Base-by-base conservation (phyloP, 2,888 invertebrate genomes). In the Gastracanthus pulcherrimus region DNA sequence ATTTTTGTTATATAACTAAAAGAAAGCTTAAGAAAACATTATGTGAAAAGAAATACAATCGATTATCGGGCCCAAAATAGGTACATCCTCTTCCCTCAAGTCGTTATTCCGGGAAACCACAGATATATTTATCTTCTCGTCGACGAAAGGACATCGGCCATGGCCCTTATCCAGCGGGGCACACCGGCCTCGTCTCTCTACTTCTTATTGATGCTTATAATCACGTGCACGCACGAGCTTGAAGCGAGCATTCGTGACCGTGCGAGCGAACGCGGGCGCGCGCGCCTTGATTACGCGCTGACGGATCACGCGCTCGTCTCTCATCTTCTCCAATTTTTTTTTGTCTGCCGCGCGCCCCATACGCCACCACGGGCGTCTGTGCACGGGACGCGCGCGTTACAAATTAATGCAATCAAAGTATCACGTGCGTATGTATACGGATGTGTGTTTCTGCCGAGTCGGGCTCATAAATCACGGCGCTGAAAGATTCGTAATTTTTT, bases 201-300 rank as follows among this genome's bases (percentile, higher is more conserved):
- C 3, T 26, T 55, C 16, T 26, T n/a, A 13, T 34, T 7, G 6
- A n/a, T 11, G 19, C 62, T 16, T 34, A 34, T 60, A 2, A 62
- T 62, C 34, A 19, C 11, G 62, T n/a, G 9, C 62, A n/a, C 62
- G 9, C 34, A 34, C 13, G 58, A 7, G 9, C 23, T 11, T 13
- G 55, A 55, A 23, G 23, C 26, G 26, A 55, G 26, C 26, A 55
- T 55, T 23, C 23, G 23, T 5, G 7, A 45, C n/a, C 36, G 38
- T 36, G 64, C 45, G 34, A 41, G 34, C 26, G 13, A 1, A 29
- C 45, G 34, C 38, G 13, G 34, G 29, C 31, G 11, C 31, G 36
- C 34, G 41, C 34, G n/a, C 41, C 69, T 76, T 76, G 69, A 76
- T 76, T 76, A n/a, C 76, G 45, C 34, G 66, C 29, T 66, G 45